Evolutionary conservation across 2,797 vertebrate species (phyloP).

Genomic region (Sparus aurata): DNA sequence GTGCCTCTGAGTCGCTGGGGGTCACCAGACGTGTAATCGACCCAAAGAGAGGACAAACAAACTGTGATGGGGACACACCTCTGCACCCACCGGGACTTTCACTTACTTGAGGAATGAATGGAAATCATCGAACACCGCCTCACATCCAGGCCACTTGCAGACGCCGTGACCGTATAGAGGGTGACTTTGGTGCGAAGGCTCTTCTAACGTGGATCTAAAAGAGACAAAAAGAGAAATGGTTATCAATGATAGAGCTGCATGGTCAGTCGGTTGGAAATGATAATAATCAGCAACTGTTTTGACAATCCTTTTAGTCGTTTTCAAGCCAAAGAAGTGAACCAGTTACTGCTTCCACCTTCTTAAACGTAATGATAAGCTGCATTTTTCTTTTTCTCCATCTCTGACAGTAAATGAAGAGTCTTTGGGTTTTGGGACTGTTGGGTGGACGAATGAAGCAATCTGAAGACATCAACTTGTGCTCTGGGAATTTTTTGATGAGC

Average conservation of each 20-base stretch:
- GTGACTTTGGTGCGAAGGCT: constrained; percentile 92
- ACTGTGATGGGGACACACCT: constrained; percentile 38
- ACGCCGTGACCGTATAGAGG: constrained; percentile 98
- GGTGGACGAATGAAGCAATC: too few relatives aligned
- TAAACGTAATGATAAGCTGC: too few relatives aligned
- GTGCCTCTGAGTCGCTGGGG: constrained; percentile 60
- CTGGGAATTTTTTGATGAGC: too few relatives aligned
- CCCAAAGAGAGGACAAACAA: constrained; percentile 49
- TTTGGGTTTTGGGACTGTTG: too few relatives aligned
- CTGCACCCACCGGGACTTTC: constrained; percentile 19
- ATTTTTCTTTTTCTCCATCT: too few relatives aligned
- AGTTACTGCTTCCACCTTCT: too few relatives aligned
- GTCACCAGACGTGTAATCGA: constrained; percentile 64
- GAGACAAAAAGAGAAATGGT: constrained; percentile 27
- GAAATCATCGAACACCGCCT: constrained; percentile 98
- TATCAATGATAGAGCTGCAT: constrained; percentile 10
- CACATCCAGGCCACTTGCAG: constrained; percentile 99
- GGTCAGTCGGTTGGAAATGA: too few relatives aligned
- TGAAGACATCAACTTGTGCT: too few relatives aligned
- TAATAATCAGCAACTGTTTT: too few relatives aligned
- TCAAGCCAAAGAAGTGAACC: too few relatives aligned
- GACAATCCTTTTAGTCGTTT: too few relatives aligned
- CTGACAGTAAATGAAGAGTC: too few relatives aligned
- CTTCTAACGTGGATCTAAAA: constrained; percentile 91
- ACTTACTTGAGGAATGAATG: constrained; percentile 99